Evolutionary conservation across 2,888 invertebrate species (phyloP).

Genomic region (Temnothorax unifasciatus): DNA sequence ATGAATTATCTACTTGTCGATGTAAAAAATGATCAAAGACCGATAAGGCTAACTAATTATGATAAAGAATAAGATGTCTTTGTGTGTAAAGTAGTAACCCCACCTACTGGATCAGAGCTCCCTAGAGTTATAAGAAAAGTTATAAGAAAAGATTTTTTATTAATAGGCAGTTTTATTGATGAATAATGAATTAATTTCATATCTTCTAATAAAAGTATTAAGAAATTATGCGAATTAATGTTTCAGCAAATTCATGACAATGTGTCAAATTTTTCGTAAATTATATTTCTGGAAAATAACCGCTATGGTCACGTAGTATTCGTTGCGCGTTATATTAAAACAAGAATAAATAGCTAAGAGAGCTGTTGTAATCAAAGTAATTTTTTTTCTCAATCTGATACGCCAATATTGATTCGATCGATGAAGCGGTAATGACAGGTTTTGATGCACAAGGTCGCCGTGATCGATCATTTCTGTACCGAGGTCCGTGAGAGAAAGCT

Average conservation of each 20-base stretch:
- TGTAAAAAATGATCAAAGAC: not conserved
- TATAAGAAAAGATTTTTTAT: not conserved
- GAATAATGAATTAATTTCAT: not conserved
- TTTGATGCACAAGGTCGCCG: conserved; percentile 34
- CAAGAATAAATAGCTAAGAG: conserved; percentile 20
- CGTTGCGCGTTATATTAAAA: conserved; percentile 3
- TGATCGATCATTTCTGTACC: conserved; percentile 49
- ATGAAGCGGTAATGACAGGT: conserved; percentile 36
- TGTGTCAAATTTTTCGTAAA: not conserved
- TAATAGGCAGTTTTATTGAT: conserved; percentile 5
- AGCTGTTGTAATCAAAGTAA: conserved; percentile 25
- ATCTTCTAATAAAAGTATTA: not conserved
- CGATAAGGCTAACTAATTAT: not conserved
- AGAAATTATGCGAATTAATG: not conserved
- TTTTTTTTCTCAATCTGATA: conserved; percentile 21
- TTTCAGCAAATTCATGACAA: not conserved
- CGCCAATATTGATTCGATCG: conserved; percentile 37
- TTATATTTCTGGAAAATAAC: not conserved
- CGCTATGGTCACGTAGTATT: not conserved
- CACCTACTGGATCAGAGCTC: not conserved
- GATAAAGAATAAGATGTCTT: not conserved
- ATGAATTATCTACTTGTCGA: not conserved
- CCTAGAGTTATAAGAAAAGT: not conserved
- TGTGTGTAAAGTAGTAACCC: not conserved
- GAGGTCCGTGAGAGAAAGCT: conserved; percentile 60